Conservation (phyloP, 2,113 vertebrate species). For the Carassius carassius region DNA sequence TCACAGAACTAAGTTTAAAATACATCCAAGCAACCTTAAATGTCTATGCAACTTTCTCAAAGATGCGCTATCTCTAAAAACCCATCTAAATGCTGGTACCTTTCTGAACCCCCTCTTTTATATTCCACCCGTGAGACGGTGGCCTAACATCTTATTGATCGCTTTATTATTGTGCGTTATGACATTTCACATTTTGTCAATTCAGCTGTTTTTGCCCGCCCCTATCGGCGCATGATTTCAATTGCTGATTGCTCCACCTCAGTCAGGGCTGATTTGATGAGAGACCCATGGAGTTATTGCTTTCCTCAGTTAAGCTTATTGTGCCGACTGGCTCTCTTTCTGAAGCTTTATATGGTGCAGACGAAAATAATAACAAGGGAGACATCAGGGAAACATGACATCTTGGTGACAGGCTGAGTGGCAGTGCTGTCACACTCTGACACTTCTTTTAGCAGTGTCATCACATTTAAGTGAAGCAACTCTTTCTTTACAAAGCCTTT, state of each 20-base stretch:
- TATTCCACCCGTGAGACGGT: conserved; percentile 33
- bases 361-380: conserved; percentile 47
- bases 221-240: conserved; percentile 65
- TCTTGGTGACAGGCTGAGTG: conserved; percentile 43
- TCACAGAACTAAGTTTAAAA: neutral
- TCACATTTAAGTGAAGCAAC: conserved; percentile 34
- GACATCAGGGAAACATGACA: conserved; percentile 26
- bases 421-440: conserved; percentile 38
- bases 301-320: conserved; percentile 67
- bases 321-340: conserved; percentile 23
- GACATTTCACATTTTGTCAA: conserved; percentile 75
- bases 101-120: conserved; percentile 48
- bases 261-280: conserved; percentile 72
- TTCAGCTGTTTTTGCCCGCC: conserved; percentile 66
- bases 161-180: conserved; percentile 70
- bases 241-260: conserved; percentile 75
- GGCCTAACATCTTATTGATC: conserved; percentile 69
- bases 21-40: neutral
- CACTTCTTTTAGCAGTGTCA: conserved; percentile 48
- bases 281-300: conserved; percentile 72
- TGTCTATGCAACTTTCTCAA: neutral
- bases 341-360: neutral
- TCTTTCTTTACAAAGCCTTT: neutral
- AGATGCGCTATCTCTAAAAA: neutral
- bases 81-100: neutral